Evolutionary conservation across 2,113 vertebrate genomes (phyloP), one percentile per base, ranked within the genome.

Genomic region (Calypte anna): DNA sequence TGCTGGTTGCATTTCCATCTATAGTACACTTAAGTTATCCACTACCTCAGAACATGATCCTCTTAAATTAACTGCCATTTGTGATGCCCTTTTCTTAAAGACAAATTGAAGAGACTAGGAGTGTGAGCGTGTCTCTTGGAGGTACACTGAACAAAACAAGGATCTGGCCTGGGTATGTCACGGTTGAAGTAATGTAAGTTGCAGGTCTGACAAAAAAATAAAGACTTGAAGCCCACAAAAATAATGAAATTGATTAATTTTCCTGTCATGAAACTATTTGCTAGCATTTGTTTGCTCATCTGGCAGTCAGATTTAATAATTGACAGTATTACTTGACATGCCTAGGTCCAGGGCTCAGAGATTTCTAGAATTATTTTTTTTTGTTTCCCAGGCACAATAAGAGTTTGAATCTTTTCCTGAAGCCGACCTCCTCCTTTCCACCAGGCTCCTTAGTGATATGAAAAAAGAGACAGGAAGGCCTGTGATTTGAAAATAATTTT

Each of bases 401-500:
- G 16, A 31, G 57, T 6, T 1, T 0, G 0, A 10, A 50, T 14
- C 22, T 80, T 63, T 74, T 40, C 57, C 46, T 72, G 10, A 57
- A 81, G 64, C 46, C 70, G 28, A 40, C 27, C 48, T 80, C 48
- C n/a, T 66, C 23, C 31, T 73, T 79, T 48, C 10, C 31, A 57
- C 30, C 33, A 9, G 46, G 30, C 5, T 64, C 40, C 61, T 69
- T 61, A 68, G n/a, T 13, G 36, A 40, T 22, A 40, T 11, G 21
- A 72, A 86, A 93, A 90, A 79, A 54, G 20, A 70, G 23, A 17
- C 31, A 46, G 44, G 31, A 59, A 38, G 15, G 58, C 31, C 13
- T 68, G 57, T 25, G 82, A 83, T 68, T 86, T 88, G 25, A 79
- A 90, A 86, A 72, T 31, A 7, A 28, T 64, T 88, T 78, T 43